These are phyloP conservation scores for Synanthedon andrenaeformis DNA, from an alignment of 2,888 invertebrate genomes.

Conservation along the genomic window DNA sequence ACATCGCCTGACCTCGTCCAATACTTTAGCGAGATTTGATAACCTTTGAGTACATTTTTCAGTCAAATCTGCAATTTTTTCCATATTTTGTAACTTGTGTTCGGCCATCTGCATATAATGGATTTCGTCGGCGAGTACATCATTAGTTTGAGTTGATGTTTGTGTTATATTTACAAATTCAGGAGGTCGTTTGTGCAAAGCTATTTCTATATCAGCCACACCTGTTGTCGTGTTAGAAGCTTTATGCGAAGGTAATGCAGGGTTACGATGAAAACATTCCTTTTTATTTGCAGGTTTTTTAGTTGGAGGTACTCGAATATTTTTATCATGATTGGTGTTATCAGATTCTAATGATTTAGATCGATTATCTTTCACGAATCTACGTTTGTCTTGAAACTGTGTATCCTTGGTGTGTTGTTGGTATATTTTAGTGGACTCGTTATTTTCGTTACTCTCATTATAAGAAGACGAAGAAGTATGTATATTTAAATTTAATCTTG, in stretches of 20 bases:
- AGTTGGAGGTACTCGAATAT: too few species aligned
- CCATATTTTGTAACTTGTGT: constrained; percentile 59
- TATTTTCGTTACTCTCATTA: constrained; percentile 14
- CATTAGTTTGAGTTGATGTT: constrained; percentile 46
- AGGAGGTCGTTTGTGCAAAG: constrained; percentile 9
- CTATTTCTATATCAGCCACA: constrained; percentile 25
- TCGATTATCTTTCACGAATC: too few species aligned
- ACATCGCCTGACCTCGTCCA: constrained; percentile 59
- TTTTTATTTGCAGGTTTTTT: too few species aligned
- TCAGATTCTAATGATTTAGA: too few species aligned
- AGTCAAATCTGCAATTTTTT: constrained; percentile 59
- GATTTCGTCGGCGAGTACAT: constrained; percentile 31
- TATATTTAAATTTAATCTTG: constrained; percentile 3
- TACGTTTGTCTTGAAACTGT: too few species aligned
- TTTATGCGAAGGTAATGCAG: constrained; percentile 9
- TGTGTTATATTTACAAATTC: not conserved
- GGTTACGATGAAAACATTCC: too few species aligned
- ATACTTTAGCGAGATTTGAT: constrained; percentile 54
- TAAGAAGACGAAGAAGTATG: constrained; percentile 18
- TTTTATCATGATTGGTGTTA: too few species aligned
- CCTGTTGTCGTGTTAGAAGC: constrained; percentile 9
- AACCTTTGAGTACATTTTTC: constrained; percentile 61
- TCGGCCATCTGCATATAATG: constrained; percentile 51
- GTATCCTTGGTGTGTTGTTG: too few species aligned
- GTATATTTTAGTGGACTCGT: too few species aligned